Evolutionary conservation across 2,888 invertebrate species (phyloP).

Genomic region (Eristalinus aeneus): DNA sequence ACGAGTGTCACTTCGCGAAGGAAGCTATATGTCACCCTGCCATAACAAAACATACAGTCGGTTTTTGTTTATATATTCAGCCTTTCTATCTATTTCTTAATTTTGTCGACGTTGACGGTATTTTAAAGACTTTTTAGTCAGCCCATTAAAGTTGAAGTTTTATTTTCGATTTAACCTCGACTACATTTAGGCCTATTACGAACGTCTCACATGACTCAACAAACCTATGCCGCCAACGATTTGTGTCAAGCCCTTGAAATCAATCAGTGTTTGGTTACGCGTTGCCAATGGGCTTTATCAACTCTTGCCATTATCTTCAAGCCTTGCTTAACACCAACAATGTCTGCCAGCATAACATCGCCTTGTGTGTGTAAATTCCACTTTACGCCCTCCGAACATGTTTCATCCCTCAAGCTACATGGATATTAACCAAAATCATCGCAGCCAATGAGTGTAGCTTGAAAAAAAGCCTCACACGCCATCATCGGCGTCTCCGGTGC

Average conservation of each 20-base stretch:
- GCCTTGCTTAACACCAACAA: not conserved
- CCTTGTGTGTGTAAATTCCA: not conserved
- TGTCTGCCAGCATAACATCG: not conserved
- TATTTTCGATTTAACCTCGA: no score
- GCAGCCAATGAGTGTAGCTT: constrained; percentile 23
- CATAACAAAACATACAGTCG: no score
- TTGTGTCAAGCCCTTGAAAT: not conserved
- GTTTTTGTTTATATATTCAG: no score
- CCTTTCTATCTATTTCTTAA: no score
- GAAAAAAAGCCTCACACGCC: constrained; percentile 6
- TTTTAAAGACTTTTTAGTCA: no score
- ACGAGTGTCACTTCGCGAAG: no score
- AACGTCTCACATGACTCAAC: no score
- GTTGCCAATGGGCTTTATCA: not conserved
- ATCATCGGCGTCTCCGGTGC: not conserved
- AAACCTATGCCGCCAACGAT: not conserved
- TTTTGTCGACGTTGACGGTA: no score
- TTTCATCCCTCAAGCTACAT: not conserved
- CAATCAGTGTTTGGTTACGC: not conserved
- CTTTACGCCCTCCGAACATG: not conserved
- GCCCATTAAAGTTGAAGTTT: no score
- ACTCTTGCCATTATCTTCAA: not conserved
- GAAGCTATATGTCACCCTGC: no score
- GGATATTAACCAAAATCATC: constrained; percentile 16
- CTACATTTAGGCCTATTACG: no score